phyloP scores from a whole-genome alignment of 2,113 vertebrate species.

The Corythaeola cristata region DNA sequence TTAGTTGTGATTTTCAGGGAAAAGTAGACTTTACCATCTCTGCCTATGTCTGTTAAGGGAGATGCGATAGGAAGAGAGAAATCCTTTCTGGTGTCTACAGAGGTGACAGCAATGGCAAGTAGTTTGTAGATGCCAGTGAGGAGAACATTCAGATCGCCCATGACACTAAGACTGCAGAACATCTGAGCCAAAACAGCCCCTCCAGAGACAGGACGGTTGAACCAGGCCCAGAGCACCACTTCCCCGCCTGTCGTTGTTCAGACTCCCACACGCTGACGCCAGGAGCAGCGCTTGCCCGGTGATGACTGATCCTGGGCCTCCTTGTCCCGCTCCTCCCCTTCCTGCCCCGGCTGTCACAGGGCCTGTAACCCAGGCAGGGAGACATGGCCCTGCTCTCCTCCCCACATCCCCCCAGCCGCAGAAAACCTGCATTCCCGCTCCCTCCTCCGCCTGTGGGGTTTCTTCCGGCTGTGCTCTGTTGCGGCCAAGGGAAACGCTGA shows the following conservation, averaged over 20 bases:
- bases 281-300: rapidly evolving
- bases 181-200: neutral
- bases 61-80: neutral
- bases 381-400: rapidly evolving
- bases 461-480: rapidly evolving
- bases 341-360: neutral
- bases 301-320: rapidly evolving
- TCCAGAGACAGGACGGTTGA: rapidly evolving
- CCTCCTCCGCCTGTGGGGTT: neutral
- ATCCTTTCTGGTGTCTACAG: neutral
- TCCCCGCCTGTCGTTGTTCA: rapidly evolving
- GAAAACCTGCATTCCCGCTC: neutral
- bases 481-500: rapidly evolving
- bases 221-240: neutral
- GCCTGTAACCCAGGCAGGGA: neutral
- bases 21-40: neutral
- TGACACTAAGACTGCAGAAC: neutral
- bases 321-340: neutral
- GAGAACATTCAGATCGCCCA: neutral
- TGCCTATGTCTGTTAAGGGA: neutral
- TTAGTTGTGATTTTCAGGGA: neutral
- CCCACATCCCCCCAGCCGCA: neutral
- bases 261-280: neutral
- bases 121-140: neutral
- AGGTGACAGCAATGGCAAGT: neutral